Conservation (phyloP, 23 tunicate genomes). For the Pegea sp. region DNA sequence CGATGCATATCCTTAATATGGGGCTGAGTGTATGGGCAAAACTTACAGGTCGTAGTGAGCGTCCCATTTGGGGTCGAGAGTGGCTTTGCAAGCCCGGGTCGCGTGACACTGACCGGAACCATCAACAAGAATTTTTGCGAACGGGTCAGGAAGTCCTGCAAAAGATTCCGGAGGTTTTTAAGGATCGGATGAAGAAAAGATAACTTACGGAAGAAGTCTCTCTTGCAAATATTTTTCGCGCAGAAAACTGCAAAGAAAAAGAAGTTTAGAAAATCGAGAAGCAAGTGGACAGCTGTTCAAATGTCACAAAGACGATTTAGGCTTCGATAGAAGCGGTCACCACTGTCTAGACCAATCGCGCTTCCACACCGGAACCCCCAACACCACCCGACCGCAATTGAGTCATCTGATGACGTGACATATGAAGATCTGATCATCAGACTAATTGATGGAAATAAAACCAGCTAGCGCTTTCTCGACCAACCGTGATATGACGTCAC, state of each 20-base stretch:
- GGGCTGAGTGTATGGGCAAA: no score
- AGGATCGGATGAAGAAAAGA: background rate
- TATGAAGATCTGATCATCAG: background rate
- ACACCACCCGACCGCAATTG: background rate
- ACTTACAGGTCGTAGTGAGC: slow-evolving; percentile 91
- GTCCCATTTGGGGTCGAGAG: slow-evolving; percentile 89
- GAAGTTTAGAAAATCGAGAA: background rate
- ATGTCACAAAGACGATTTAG: no score
- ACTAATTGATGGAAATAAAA: background rate
- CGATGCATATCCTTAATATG: no score
- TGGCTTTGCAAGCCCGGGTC: slow-evolving; percentile 50
- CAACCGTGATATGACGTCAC: no score
- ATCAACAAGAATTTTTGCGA: slow-evolving; percentile 61
- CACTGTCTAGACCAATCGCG: no score
- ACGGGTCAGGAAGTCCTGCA: slow-evolving; percentile 93
- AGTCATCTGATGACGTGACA: background rate
- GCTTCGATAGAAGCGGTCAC: no score
- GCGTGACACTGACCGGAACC: slow-evolving; percentile 82
- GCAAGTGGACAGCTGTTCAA: background rate
- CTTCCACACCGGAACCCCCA: no score
- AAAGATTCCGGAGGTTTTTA: background rate
- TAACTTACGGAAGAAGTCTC: slow-evolving; percentile 89
- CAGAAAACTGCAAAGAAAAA: slow-evolving; percentile 69
- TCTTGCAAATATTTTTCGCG: slow-evolving; percentile 83
- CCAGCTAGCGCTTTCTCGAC: no score